These are phyloP conservation scores for Aspidiotus destructor DNA, from an alignment of 2,888 invertebrate species.

Conservation along the genomic window DNA sequence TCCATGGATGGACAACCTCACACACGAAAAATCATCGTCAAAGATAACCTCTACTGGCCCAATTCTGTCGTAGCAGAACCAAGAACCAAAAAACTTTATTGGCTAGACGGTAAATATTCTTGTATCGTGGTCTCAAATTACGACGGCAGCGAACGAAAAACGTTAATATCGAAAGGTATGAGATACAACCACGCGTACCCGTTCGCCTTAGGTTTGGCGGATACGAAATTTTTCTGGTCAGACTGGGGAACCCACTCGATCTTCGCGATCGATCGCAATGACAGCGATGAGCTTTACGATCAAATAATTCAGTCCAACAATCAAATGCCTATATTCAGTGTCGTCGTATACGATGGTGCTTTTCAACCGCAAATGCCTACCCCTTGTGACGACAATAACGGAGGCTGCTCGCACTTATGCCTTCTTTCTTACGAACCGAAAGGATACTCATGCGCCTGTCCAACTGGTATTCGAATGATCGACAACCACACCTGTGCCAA, in stretches of 20 bases:
- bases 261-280: slow-evolving; percentile 36
- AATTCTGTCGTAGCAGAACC: slow-evolving; percentile 84
- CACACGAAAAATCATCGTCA: slow-evolving; percentile 65
- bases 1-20: slow-evolving; percentile 78
- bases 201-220: slow-evolving; percentile 67
- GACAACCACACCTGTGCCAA: slow-evolving; percentile 59
- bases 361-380: slow-evolving; percentile 57
- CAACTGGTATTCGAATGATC: slow-evolving; percentile 61
- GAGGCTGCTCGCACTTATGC: slow-evolving; percentile 80
- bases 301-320: slow-evolving; percentile 58
- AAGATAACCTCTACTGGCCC: slow-evolving; percentile 83
- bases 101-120: slow-evolving; percentile 78
- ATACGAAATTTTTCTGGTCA: slow-evolving; percentile 75
- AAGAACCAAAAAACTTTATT: slow-evolving; percentile 60
- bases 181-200: slow-evolving; percentile 65
- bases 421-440: slow-evolving; percentile 58
- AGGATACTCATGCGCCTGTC: slow-evolving; percentile 70
- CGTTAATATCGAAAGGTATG: slow-evolving; percentile 45
- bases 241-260: slow-evolving; percentile 70
- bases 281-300: slow-evolving; percentile 38
- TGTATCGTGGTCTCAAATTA: slow-evolving; percentile 75
- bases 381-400: slow-evolving; percentile 65
- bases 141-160: slow-evolving; percentile 66
- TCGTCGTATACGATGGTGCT: slow-evolving; percentile 66
- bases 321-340: slow-evolving; percentile 63